Percentiles rank a stretch among this genome's conserved stretches.
Conservation (phyloP, 1,140 invertebrate genomes). For the Drosophila quadrilineata region DNA sequence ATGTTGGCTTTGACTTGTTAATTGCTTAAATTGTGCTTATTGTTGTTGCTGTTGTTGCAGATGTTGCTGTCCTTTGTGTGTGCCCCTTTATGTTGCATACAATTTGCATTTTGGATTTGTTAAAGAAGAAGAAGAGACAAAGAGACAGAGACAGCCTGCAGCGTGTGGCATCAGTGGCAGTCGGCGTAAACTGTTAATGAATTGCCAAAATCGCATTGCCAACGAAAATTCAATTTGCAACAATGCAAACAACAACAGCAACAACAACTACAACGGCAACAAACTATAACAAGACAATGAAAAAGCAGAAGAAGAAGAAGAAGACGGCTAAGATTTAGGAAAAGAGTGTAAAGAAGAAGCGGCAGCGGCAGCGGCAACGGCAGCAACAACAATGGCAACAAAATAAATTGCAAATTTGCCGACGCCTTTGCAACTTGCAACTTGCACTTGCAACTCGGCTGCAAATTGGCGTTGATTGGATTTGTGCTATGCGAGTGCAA, state of each 20-base stretch:
- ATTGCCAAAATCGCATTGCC: slow-evolving; percentile 71
- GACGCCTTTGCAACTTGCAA: slow-evolving; percentile 48
- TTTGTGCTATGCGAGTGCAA: too few species aligned
- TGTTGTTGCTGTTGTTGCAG: neutral
- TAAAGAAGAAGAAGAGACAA: neutral
- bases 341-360: too few species aligned
- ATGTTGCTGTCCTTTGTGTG: neutral
- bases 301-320: too few species aligned
- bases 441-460: slow-evolving; percentile 53
- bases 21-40: too few species aligned
- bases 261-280: slow-evolving; percentile 24
- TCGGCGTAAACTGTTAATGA: slow-evolving; percentile 58
- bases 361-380: too few species aligned
- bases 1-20: neutral
- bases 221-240: slow-evolving; percentile 72
- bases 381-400: slow-evolving; percentile 33
- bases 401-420: slow-evolving; percentile 69
- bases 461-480: slow-evolving; percentile 71
- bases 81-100: slow-evolving; percentile 1
- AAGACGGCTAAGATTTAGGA: too few species aligned
- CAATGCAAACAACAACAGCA: slow-evolving; percentile 58
- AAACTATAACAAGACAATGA: too few species aligned
- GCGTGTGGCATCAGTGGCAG: slow-evolving; percentile 38
- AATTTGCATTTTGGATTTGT: slow-evolving; percentile 63
- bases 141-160: slow-evolving; percentile 37